Conservation (phyloP, 2,888 invertebrate species). For the Coenonympha arcania region DNA sequence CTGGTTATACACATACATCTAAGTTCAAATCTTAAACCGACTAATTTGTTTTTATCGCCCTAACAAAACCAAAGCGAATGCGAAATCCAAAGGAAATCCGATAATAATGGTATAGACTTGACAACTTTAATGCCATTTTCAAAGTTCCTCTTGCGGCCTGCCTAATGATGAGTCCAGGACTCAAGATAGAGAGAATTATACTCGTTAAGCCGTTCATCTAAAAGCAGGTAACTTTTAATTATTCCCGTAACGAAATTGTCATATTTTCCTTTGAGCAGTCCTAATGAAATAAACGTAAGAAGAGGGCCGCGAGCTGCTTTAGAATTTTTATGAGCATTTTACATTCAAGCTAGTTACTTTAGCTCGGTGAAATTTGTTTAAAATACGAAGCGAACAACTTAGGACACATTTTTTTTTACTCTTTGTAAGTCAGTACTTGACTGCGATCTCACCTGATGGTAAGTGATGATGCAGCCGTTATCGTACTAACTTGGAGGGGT, state of each 20-base stretch:
- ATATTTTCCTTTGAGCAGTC: conserved; percentile 59
- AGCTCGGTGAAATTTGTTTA: conserved; percentile 35
- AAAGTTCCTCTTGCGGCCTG: conserved; percentile 24
- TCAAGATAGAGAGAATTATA: conserved; percentile 49
- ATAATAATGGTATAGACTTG: conserved; percentile 16
- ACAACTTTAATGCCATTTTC: conserved; percentile 24
- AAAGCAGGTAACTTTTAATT: conserved; percentile 68
- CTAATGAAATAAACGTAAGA: conserved; percentile 57
- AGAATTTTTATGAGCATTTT: conserved; percentile 56
- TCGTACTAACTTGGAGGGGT: too few relatives aligned
- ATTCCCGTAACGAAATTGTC: conserved; percentile 59
- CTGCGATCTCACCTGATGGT: too few relatives aligned
- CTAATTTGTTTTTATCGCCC: neutral
- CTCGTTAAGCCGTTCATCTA: conserved; percentile 60
- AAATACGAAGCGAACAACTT: conserved; percentile 27
- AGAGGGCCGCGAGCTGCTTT: conserved; percentile 38
- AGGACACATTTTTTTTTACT: conserved; percentile 36
- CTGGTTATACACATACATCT: too few relatives aligned
- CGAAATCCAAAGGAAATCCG: conserved; percentile 4
- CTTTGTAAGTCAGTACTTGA: too few relatives aligned
- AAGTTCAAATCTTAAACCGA: neutral
- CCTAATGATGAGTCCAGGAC: conserved; percentile 39
- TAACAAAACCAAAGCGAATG: neutral
- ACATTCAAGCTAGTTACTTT: conserved; percentile 41
- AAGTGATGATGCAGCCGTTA: too few relatives aligned